Evolutionary conservation across 2,797 vertebrate genomes (phyloP).

Genomic region (Tinamus major): DNA sequence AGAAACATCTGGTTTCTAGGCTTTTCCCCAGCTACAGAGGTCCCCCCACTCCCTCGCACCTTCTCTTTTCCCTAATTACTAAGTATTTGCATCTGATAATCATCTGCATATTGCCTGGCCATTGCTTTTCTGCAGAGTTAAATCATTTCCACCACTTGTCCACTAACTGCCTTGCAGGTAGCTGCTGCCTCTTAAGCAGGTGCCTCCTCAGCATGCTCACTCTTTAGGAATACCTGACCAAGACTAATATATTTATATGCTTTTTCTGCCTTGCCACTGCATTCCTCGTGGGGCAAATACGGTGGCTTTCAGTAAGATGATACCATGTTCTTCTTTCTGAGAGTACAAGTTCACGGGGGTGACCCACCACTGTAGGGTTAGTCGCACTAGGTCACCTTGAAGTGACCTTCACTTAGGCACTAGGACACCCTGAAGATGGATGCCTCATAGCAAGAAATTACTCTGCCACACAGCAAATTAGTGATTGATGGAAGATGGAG

Average conservation of each 20-base stretch:
- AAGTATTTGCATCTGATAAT: not conserved
- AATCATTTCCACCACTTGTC: not conserved
- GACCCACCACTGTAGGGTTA: not conserved
- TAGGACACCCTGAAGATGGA: not conserved
- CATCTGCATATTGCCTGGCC: not conserved
- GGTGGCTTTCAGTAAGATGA: not conserved
- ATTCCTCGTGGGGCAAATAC: not conserved
- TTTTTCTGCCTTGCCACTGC: not conserved
- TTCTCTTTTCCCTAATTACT: not conserved
- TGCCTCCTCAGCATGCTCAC: fast-evolving
- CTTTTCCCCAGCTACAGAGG: not conserved
- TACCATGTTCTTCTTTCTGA: not conserved
- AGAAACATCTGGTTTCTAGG: not conserved
- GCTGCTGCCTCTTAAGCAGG: not conserved
- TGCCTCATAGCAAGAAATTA: not conserved
- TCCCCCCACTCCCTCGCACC: no score
- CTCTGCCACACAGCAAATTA: not conserved
- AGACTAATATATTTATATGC: not conserved
- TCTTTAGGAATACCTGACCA: not conserved
- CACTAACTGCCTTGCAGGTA: not conserved
- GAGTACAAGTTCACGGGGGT: fast-evolving
- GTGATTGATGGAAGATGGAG: constrained; percentile 6
- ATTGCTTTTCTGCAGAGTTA: not conserved
- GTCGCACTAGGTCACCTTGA: not conserved
- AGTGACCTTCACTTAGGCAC: no score